Evolutionary conservation across 2,113 vertebrate genomes (phyloP).

Genomic region (Phyllostomus hastatus): DNA sequence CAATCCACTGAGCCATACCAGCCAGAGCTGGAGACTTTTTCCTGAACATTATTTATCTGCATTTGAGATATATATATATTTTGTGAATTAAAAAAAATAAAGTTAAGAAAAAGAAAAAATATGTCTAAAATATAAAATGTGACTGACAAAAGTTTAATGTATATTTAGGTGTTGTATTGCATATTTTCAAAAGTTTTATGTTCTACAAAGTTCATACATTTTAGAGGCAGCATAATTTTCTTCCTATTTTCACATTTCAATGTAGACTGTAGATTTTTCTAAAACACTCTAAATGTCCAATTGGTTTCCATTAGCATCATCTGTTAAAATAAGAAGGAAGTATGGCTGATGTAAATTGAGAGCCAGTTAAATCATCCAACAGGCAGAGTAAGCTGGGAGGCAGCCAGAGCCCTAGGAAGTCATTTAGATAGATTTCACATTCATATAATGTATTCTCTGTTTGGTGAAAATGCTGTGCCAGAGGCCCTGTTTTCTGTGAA

Average conservation of each 20-base stretch:
- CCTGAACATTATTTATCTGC: not conserved
- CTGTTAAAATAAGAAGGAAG: not conserved
- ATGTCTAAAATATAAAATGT: not conserved
- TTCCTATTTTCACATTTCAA: not conserved
- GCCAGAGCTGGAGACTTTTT: not conserved
- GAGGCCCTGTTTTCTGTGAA: constrained; percentile 48
- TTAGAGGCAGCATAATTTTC: not conserved
- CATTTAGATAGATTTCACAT: constrained; percentile 41
- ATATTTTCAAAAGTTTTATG: not conserved
- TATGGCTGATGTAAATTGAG: constrained; percentile 21
- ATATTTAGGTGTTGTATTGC: not conserved
- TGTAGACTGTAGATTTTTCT: not conserved
- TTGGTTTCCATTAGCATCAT: constrained; percentile 47
- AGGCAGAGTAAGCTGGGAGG: constrained; percentile 16
- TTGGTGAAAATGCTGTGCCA: constrained; percentile 28
- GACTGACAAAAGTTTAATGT: not conserved
- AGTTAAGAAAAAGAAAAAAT: not conserved
- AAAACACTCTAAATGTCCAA: not conserved
- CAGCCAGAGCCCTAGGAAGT: constrained; percentile 24
- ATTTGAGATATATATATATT: not conserved
- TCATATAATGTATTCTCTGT: constrained; percentile 40
- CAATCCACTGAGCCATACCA: too few relatives aligned
- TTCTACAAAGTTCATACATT: not conserved
- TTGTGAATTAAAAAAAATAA: not conserved
- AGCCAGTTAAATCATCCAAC: constrained; percentile 40